A percentile compares a stretch with the other conserved stretches of the same genome.
Evolutionary conservation across 2,888 invertebrate species (phyloP).

Genomic region (Athalia rosae): DNA sequence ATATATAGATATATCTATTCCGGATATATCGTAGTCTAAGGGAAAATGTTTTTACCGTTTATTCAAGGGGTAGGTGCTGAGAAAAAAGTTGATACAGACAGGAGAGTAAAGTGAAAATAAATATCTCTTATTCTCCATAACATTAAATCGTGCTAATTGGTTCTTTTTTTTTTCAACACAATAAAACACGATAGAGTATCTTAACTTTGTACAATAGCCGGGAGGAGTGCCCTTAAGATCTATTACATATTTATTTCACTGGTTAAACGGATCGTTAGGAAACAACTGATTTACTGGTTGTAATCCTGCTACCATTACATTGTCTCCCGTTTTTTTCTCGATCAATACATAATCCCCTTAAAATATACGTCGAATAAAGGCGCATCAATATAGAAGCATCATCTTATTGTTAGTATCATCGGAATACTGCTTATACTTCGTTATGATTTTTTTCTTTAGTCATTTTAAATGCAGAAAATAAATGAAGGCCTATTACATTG

Average conservation of each 20-base stretch:
- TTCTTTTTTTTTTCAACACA: background rate
- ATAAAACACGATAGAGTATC: conserved; percentile 3
- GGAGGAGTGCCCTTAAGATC: conserved; percentile 6
- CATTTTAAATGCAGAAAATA: conserved; percentile 25
- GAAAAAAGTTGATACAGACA: background rate
- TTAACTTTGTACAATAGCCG: conserved; percentile 45
- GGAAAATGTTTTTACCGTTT: conserved; percentile 43
- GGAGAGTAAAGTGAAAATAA: conserved; percentile 13
- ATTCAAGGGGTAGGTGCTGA: conserved; percentile 1
- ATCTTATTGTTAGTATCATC: conserved; percentile 49
- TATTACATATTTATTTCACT: conserved; percentile 23
- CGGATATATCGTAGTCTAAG: conserved; percentile 55
- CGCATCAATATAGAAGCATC: conserved; percentile 56
- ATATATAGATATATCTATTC: conserved; percentile 30
- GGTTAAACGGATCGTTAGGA: background rate
- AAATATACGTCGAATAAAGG: conserved; percentile 52
- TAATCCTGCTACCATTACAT: background rate
- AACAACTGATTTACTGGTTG: background rate
- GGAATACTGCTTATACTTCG: conserved; percentile 59
- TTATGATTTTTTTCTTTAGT: conserved; percentile 46
- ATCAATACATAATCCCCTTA: conserved; percentile 29
- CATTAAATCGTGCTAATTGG: conserved; percentile 11
- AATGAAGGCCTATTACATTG: conserved; percentile 1
- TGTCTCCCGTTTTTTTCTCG: background rate
- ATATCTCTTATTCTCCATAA: conserved; percentile 8